Evolutionary conservation across 2,888 invertebrate species (phyloP), one percentile per base, ranked within the genome.

Genomic region (Zootermopsis nevadensis): DNA sequence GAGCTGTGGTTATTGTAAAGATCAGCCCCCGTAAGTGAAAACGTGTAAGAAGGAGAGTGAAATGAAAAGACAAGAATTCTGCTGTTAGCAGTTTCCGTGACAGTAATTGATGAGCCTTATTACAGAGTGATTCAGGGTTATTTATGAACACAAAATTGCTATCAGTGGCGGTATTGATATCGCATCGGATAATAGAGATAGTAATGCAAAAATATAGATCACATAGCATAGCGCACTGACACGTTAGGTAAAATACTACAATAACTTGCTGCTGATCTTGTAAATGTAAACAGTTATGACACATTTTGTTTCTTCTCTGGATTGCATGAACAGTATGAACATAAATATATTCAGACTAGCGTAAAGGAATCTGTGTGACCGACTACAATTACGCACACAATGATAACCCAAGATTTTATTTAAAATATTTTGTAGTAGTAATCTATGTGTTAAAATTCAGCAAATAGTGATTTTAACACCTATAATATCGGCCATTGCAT

Each of bases 201-300:
- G 35, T 10, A 74, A 74, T 74, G 42, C n/a, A 42, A 22, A 74
- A 74, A 74, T 74, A 74, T 30, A 74, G 74, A 74, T 74, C 38
- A 42, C 0, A 42, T 35, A 74, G 22, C 69, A 69, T 7, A 7
- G 4, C 69, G 31, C 69, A 69, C 69, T 69, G 69, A 69, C 74
- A 27, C 22, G 38, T 6, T 3, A 74, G 38, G 38, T 74, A 38
- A 38, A 42, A 38, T 74, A 74, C 38, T 38, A 27, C 31, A 74
- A 74, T 74, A 38, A 74, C 74, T n/a, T 74, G 74, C 35, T 74
- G 24, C 74, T n/a, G 38, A 74, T 74, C 42, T 7, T 8, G 33
- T 31, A 42, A 74, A 42, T 42, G 33, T 74, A 27, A 19, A 33
- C 69, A 12, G 0, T 69, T 31, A 30, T 27, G n/a, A 66, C 10